These are phyloP conservation scores for Drosophila mimetica DNA, from an alignment of 2,888 invertebrate species.

Conservation along the genomic window DNA sequence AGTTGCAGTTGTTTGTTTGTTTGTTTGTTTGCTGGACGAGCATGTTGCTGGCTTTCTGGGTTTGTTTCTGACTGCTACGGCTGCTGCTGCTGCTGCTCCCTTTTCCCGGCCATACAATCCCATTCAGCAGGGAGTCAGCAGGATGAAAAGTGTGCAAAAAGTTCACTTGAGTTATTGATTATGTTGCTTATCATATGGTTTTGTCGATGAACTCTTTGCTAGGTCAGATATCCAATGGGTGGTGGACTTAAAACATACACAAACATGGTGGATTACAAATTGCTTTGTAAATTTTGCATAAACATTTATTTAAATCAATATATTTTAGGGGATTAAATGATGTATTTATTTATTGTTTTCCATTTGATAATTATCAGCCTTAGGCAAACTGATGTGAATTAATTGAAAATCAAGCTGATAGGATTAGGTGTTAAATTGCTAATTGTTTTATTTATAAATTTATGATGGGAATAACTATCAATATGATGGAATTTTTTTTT, in stretches of 20 bases:
- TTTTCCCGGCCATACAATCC: conserved; percentile 7
- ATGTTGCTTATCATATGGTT: conserved; percentile 33
- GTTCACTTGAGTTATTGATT: conserved; percentile 34
- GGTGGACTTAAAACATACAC: not conserved
- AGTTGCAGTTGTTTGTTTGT: conserved; percentile 55
- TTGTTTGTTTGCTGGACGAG: conserved; percentile 32
- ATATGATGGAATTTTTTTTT: too few relatives aligned
- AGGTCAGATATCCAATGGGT: conserved; percentile 4
- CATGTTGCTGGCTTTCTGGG: conserved; percentile 43
- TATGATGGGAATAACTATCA: too few relatives aligned
- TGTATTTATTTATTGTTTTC: conserved; percentile 6
- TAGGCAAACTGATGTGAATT: not conserved
- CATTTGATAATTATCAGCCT: conserved; percentile 1
- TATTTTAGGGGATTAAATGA: not conserved
- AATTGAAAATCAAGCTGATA: not conserved
- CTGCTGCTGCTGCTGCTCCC: conserved; percentile 2
- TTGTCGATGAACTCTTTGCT: conserved; percentile 5
- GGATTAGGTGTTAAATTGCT: not conserved
- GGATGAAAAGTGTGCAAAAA: conserved; percentile 18
- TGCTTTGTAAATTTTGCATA: not conserved
- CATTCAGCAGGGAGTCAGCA: conserved; percentile 1
- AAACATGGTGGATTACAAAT: conserved; percentile 5
- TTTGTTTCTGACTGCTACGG: conserved; percentile 29
- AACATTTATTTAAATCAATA: not conserved
- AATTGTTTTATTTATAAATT: not conserved